Base-by-base conservation (phyloP, 2,113 vertebrate genomes). In the Athene noctua region DNA sequence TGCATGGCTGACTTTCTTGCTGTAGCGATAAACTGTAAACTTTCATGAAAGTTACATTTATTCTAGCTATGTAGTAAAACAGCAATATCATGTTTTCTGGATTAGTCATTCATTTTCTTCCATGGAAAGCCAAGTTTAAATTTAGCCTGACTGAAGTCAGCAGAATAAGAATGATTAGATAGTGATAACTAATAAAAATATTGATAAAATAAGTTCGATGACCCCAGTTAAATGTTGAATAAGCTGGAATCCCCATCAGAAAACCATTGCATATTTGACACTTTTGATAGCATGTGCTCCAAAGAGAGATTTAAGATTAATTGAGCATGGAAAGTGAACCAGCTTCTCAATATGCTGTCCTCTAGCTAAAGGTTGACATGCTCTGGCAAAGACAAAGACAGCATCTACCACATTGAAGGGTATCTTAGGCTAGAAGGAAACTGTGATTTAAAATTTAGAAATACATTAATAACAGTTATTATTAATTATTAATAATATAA, bases 191-290 rank as follows among this genome's bases (percentile, higher is more conserved):
- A 62, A 73, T 46, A 80, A 88, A 88, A 94, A 94, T 40, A 82
- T 22, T 10, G 52, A 46, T 81, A 93, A 95, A 97, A 36, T 80
- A 78, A 91, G 32, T 89, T 92, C 84, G 62, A 90, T 95, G 49
- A 91, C 65, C 58, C 63, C 54, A 96, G 80, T 61, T 80, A 89
- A 91, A 57, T 42, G 25, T 83, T 80, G 80, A 96, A 91, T 96
- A 96, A 96, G 49, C 29, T 71, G 47, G 36, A 78, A 83, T 88
- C 51, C 72, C 89, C 74, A 90, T 95, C 77, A 97, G 54, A 96
- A 96, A 95, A 36, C 47, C 16, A 65, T 44, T 89, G 44, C 42
- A 49, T 93, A 40, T 83, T 96, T 97, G 95, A 93, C 86, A 30
- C 20, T 71, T 96, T 95, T 97, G 80, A 96, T 90, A 97, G 67